Evolutionary conservation across 2,888 invertebrate genomes (phyloP), one percentile per base, ranked within the genome.

Genomic region (Archips crataeganus): DNA sequence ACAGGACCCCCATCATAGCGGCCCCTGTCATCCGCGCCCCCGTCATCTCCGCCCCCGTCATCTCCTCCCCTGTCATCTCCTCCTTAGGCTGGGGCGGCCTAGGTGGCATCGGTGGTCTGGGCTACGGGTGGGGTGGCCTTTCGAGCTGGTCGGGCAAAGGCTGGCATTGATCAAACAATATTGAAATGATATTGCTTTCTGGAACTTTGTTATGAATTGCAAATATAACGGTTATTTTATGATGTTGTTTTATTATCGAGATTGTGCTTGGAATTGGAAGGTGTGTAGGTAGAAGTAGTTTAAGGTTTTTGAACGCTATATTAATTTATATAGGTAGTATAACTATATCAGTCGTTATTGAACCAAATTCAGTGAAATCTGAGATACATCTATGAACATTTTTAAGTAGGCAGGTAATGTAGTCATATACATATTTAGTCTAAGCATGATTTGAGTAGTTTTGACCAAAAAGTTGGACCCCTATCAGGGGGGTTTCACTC

Each of bases 21-120:
- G 75, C 79, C 5, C 80, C 84, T 3, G 68, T 81, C 15, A 77
- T 80, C 74, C 57, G 77, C 13, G 76, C 77, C 51, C 79, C 82
- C 42, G 75, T n/a, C 76, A 77, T 49, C 75, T 75, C 15, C 70
- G 62, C 70, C 13, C 80, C 84, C 3, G 68, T 81, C 15, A 77
- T 80, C 74, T 51, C 76, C 13, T 76, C 77, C 51, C 79, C 82
- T 42, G 75, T n/a, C 76, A 77, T 49, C 75, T 75, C 15, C 70
- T 66, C 70, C 13, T n/a, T 71, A 32, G 47, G 59, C 10, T 65
- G 71, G 62, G 64, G 79, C 75, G 68, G 68, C 2, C 23, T 69
- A 68, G 77, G 77, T n/a, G 77, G 78, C 32, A 39, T 76, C 15
- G 61, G 61, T 15, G 75, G 77, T 8, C 80, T 79, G 65, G 65